Percentiles rank a stretch among this genome's conserved stretches.
phyloP scores from a whole-genome alignment of 1,140 invertebrate species.

The Sitodiplosis mosellana region DNA sequence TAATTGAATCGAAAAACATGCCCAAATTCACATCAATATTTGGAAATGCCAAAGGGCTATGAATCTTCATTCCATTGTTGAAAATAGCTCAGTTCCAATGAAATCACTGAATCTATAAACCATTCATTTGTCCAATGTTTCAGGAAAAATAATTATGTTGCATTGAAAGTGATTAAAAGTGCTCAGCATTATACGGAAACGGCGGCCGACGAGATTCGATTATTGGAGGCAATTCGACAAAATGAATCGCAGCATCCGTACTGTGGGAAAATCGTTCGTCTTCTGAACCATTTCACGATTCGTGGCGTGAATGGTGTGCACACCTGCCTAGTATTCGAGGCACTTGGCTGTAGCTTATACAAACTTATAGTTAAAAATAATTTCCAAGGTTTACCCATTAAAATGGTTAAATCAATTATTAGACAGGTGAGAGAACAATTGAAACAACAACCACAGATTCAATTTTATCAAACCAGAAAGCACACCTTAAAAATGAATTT shows the following conservation, averaged over 20 bases:
- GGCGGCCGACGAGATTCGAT: constrained; percentile 94
- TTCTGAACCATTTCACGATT: constrained; percentile 96
- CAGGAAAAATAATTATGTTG: constrained; percentile 80
- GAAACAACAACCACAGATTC: background rate
- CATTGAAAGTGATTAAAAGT: constrained; percentile 97
- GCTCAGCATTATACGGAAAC: constrained; percentile 96
- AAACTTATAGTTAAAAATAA: constrained; percentile 97
- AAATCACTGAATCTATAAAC: too few species aligned
- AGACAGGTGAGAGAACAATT: constrained; percentile 47
- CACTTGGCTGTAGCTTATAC: constrained; percentile 89
- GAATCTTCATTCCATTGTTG: too few species aligned
- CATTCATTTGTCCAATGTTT: background rate
- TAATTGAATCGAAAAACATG: too few species aligned
- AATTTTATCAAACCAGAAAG: background rate
- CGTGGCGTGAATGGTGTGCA: constrained; percentile 88
- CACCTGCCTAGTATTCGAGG: constrained; percentile 98
- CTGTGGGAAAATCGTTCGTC: constrained; percentile 84
- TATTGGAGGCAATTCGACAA: constrained; percentile 83
- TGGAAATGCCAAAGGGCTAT: too few species aligned
- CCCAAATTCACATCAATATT: too few species aligned
- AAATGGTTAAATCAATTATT: constrained; percentile 89
- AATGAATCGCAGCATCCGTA: constrained; percentile 75
- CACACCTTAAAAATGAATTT: background rate
- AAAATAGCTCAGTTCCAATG: too few species aligned
- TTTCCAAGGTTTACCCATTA: constrained; percentile 88